A percentile compares a stretch with the other conserved stretches of the same genome.
phyloP scores from a whole-genome alignment of 2,888 invertebrate genomes.

The Drosophila hamatofila region DNA sequence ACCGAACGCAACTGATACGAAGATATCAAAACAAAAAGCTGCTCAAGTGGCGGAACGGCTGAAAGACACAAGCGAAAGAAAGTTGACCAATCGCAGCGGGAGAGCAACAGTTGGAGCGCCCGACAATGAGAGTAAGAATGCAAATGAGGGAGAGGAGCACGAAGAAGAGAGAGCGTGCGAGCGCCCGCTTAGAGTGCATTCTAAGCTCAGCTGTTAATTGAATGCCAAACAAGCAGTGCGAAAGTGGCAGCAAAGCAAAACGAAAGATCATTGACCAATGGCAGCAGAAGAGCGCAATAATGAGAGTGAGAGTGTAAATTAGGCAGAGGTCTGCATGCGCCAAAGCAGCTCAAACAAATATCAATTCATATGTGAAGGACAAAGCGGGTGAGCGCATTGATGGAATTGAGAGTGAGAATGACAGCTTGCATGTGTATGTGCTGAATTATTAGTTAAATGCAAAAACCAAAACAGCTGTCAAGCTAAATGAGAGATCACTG shows the following conservation, averaged over 20 bases:
- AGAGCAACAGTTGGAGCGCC: neutral
- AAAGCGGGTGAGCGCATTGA: neutral
- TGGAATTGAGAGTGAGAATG: neutral
- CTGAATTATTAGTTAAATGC: too few species aligned
- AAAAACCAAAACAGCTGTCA: too few species aligned
- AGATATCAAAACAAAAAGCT: conserved; percentile 42
- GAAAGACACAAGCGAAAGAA: conserved; percentile 1
- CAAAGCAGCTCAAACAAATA: neutral
- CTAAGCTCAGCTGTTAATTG: conserved; percentile 5
- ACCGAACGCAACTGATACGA: conserved; percentile 45
- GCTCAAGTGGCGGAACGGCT: conserved; percentile 22
- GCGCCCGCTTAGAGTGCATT: neutral
- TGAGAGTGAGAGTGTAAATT: conserved; percentile 4
- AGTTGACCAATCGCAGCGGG: conserved; percentile 10
- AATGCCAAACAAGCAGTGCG: neutral
- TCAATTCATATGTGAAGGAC: neutral
- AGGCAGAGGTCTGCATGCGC: neutral
- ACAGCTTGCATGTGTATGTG: neutral
- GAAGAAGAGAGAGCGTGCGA: neutral
- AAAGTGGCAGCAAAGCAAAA: conserved; percentile 8
- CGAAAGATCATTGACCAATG: conserved; percentile 29
- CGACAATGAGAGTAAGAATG: neutral
- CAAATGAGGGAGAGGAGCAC: neutral
- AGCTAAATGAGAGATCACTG: too few species aligned
- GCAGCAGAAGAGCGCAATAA: neutral